Percentiles rank a stretch among this genome's conserved stretches.
Conservation (phyloP, 2,113 vertebrate genomes). For the Theristicus caerulescens region DNA sequence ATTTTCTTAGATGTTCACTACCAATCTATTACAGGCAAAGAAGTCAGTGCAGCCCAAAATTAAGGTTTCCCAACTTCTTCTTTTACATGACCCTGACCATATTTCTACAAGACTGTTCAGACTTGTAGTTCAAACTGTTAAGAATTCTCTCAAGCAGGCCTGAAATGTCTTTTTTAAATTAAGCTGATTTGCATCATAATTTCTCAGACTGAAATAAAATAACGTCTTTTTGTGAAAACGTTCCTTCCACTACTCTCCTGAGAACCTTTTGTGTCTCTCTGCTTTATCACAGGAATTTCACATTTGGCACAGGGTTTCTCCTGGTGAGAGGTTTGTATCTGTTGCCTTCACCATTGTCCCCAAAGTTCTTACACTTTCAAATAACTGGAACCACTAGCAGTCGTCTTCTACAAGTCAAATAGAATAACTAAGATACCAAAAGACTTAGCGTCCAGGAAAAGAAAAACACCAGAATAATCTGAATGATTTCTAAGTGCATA, state of each 20-base stretch:
- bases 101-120: background rate
- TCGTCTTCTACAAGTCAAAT: background rate
- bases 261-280: background rate
- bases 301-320: background rate
- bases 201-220: conserved; percentile 21
- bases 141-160: background rate
- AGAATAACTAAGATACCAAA: background rate
- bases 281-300: background rate
- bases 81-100: background rate
- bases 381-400: background rate
- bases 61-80: background rate
- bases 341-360: background rate
- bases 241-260: background rate
- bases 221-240: background rate
- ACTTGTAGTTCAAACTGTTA: background rate
- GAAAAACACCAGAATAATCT: background rate
- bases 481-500: background rate
- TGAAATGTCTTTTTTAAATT: conserved; percentile 1
- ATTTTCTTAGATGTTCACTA: background rate
- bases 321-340: background rate
- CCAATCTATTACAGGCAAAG: background rate
- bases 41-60: background rate
- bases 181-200: conserved; percentile 26
- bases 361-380: background rate
- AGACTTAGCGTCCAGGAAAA: background rate